phyloP scores from a whole-genome alignment of 2,113 vertebrate species.

The Chinchilla lanigera region DNA sequence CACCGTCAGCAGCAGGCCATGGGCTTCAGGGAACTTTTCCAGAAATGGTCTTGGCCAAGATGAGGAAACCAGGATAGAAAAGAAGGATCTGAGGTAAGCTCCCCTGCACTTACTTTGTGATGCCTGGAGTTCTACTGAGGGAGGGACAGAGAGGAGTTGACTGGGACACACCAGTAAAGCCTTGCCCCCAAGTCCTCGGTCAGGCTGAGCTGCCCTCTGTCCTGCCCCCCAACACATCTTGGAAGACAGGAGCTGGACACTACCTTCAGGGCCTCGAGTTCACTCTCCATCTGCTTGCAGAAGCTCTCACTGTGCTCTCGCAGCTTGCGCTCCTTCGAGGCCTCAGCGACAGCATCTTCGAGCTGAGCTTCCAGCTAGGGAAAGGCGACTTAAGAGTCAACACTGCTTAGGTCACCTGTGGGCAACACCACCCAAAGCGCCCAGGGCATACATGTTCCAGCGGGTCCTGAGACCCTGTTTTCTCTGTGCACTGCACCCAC shows the following conservation, averaged over 20 bases:
- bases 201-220: neutral
- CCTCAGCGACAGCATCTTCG: slow-evolving; percentile 92
- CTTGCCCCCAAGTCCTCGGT: no score
- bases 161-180: neutral
- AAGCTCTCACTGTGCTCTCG: slow-evolving; percentile 95
- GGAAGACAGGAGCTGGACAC: neutral
- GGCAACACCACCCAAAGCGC: fast-evolving
- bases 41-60: no score
- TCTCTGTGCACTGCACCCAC: neutral
- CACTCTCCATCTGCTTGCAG: slow-evolving; percentile 94
- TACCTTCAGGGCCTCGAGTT: slow-evolving; percentile 96
- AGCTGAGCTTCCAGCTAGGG: slow-evolving; percentile 94
- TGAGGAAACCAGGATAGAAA: neutral
- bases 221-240: neutral
- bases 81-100: neutral
- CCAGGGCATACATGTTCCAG: neutral
- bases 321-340: slow-evolving; percentile 95
- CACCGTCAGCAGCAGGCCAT: neutral
- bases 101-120: neutral
- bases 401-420: fast-evolving
- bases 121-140: neutral
- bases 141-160: neutral
- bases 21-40: no score
- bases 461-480: neutral
- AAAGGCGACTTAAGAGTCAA: neutral